These are phyloP conservation scores for Mantis religiosa DNA, from an alignment of 2,888 invertebrate genomes.

Conservation along the genomic window DNA sequence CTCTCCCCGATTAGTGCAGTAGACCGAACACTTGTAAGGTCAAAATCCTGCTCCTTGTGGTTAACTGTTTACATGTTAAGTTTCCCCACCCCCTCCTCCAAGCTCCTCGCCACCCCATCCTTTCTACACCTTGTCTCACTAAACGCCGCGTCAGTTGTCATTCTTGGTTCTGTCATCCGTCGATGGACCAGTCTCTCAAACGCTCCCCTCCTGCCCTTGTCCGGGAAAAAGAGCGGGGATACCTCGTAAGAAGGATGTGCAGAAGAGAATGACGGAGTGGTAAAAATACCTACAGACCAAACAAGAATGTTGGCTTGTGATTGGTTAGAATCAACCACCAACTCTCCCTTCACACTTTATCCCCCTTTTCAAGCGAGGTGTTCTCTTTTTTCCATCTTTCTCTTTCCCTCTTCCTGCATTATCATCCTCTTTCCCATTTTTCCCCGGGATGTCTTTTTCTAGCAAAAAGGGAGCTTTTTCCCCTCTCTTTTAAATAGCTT, in stretches of 20 bases:
- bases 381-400: constrained; percentile 15
- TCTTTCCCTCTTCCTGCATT: constrained; percentile 12
- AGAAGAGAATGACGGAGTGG: constrained; percentile 4
- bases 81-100: too few relatives aligned
- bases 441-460: not conserved
- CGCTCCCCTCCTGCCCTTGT: not conserved
- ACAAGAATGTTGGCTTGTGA: constrained; percentile 25
- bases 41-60: not conserved
- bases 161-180: not conserved
- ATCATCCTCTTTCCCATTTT: constrained; percentile 23
- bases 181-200: not conserved
- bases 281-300: constrained; percentile 18
- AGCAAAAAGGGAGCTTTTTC: constrained; percentile 10
- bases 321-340: constrained; percentile 27
- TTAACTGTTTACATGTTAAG: not conserved
- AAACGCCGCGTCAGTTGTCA: not conserved
- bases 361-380: not conserved
- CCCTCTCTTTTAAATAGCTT: constrained; percentile 22
- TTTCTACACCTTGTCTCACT: not conserved
- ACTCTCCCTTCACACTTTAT: constrained; percentile 1
- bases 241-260: not conserved
- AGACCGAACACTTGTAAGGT: not conserved
- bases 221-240: not conserved
- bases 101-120: not conserved
- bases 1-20: not conserved